Evolutionary conservation across 2,888 invertebrate species (phyloP).

Genomic region (Helicoverpa assulta): DNA sequence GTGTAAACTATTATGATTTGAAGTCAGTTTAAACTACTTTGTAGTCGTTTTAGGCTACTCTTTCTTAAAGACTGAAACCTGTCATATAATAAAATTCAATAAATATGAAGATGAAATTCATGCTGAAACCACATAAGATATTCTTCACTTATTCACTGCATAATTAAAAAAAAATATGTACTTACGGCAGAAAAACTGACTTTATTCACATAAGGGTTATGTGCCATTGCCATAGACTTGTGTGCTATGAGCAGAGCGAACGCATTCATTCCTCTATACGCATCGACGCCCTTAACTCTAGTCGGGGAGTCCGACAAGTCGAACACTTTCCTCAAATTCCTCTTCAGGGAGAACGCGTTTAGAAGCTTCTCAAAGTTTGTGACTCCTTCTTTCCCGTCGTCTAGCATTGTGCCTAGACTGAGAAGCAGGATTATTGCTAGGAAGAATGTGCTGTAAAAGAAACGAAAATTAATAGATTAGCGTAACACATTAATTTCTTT

Average conservation of each 20-base stretch:
- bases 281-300: conserved; percentile 88
- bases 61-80: too few species aligned
- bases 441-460: conserved; percentile 84
- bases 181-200: conserved; percentile 88
- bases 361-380: conserved; percentile 87
- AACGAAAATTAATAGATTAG: neutral
- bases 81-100: too few species aligned
- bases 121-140: too few species aligned
- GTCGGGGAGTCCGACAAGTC: conserved; percentile 80
- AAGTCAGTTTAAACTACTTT: too few species aligned
- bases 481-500: too few species aligned
- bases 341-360: conserved; percentile 87
- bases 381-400: conserved; percentile 83
- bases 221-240: conserved; percentile 91
- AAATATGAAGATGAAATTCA: too few species aligned
- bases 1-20: too few species aligned
- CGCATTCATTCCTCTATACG: conserved; percentile 89
- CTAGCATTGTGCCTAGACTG: conserved; percentile 82
- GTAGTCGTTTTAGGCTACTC: too few species aligned
- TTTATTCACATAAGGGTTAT: conserved; percentile 90
- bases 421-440: conserved; percentile 80
- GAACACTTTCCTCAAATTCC: conserved; percentile 84
- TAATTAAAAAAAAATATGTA: conserved; percentile 27
- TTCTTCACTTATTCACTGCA: too few species aligned
- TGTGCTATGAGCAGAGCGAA: conserved; percentile 89